These are phyloP conservation scores for Danaus melanippus DNA, from an alignment of 1,140 invertebrate genomes.

Conservation along the genomic window DNA sequence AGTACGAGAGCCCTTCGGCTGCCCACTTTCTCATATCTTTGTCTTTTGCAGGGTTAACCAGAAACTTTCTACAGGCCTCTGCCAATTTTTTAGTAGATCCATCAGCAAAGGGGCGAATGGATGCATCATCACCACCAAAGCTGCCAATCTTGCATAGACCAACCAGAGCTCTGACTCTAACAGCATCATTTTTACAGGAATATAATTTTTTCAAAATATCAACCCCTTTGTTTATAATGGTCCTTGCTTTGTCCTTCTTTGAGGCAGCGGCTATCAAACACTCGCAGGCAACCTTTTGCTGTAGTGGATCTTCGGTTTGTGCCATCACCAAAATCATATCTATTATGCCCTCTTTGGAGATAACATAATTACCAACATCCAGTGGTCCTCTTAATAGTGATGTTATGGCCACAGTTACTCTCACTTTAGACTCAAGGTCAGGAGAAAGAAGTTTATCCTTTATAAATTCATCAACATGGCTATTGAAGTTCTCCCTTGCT, in stretches of 20 bases:
- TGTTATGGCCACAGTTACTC: constrained; percentile 91
- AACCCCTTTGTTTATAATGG: constrained; percentile 92
- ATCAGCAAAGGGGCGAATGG: constrained; percentile 94
- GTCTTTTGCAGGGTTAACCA: constrained; percentile 89
- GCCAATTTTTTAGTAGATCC: constrained; percentile 95
- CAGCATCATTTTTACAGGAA: constrained; percentile 90
- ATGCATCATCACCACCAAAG: constrained; percentile 96
- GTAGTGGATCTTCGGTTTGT: constrained; percentile 84
- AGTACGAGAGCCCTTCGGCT: constrained; percentile 96
- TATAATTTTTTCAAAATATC: constrained; percentile 96
- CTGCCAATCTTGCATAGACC: constrained; percentile 98
- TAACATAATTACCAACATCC: constrained; percentile 94
- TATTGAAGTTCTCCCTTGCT: constrained; percentile 82
- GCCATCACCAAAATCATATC: constrained; percentile 99
- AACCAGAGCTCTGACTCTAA: constrained; percentile 91
- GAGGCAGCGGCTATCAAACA: constrained; percentile 96
- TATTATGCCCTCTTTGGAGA: constrained; percentile 93
- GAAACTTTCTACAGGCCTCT: constrained; percentile 92
- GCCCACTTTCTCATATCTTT: constrained; percentile 95
- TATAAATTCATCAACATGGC: constrained; percentile 89
- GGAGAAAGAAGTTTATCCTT: constrained; percentile 89
- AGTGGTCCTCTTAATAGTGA: constrained; percentile 91
- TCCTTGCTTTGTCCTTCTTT: constrained; percentile 96
- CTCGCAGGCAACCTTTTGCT: constrained; percentile 96
- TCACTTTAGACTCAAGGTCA: constrained; percentile 92